Conservation (phyloP, 2,888 invertebrate species). For the Pelosia muscerda region DNA sequence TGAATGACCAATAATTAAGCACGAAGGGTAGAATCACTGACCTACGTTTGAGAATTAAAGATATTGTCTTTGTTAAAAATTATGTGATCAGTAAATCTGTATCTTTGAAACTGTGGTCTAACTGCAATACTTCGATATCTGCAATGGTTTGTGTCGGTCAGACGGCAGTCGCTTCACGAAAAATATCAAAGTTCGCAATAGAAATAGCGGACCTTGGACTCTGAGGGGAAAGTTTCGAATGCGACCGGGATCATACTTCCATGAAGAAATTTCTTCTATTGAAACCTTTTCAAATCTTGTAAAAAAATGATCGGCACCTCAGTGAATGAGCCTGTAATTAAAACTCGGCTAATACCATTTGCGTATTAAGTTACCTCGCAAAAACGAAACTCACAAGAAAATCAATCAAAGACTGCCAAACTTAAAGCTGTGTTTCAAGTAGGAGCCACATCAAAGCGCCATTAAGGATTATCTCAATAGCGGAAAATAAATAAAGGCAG, state of each 20-base stretch:
- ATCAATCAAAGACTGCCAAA: slow-evolving; percentile 82
- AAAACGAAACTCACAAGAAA: slow-evolving; percentile 69
- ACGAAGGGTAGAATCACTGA: background rate
- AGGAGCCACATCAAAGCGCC: slow-evolving; percentile 83
- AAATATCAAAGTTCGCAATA: too few relatives aligned
- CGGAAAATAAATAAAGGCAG: slow-evolving; percentile 83
- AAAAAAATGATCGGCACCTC: slow-evolving; percentile 39
- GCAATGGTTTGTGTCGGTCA: too few relatives aligned
- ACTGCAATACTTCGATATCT: too few relatives aligned
- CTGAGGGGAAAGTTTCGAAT: too few relatives aligned
- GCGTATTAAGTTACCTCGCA: slow-evolving; percentile 60
- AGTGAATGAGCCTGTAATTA: slow-evolving; percentile 54
- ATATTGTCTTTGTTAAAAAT: background rate
- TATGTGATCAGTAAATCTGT: background rate
- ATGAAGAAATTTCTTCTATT: too few relatives aligned
- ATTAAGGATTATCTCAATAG: slow-evolving; percentile 84
- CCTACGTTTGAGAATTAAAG: background rate
- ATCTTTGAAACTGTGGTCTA: too few relatives aligned
- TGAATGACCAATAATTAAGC: slow-evolving; percentile 4
- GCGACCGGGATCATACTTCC: too few relatives aligned
- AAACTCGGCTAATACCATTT: slow-evolving; percentile 55
- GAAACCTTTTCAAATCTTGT: too few relatives aligned
- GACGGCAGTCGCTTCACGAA: too few relatives aligned
- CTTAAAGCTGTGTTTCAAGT: slow-evolving; percentile 72
- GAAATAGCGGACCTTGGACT: too few relatives aligned